These are phyloP conservation scores for Drosophila borborema DNA, from an alignment of 2,888 invertebrate genomes.

Conservation along the genomic window DNA sequence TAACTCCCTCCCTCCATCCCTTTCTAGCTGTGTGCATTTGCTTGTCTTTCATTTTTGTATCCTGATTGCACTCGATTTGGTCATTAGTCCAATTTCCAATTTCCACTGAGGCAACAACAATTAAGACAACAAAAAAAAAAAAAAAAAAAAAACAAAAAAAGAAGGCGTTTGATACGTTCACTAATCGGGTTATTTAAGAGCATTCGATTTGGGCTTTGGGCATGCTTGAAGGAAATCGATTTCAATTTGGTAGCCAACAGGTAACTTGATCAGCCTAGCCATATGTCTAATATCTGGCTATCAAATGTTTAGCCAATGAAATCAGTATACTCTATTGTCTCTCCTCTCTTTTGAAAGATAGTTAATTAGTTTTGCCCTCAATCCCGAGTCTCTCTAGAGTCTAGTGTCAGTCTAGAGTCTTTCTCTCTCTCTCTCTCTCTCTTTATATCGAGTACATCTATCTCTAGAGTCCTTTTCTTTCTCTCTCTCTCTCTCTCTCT, in stretches of 20 bases:
- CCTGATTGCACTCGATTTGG: conserved; percentile 52
- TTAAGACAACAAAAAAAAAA: background rate
- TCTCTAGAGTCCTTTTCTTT: too few species aligned
- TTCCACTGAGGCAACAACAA: conserved; percentile 4
- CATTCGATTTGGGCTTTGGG: background rate
- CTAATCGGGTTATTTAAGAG: background rate
- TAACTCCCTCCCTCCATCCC: background rate
- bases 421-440: background rate
- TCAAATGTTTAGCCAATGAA: background rate
- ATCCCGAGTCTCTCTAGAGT: too few species aligned
- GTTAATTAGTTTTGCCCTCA: too few species aligned
- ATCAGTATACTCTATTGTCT: too few species aligned
- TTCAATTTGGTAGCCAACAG: background rate
- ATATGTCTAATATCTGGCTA: background rate
- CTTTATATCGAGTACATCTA: too few species aligned
- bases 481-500: too few species aligned
- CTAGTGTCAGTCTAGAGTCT: too few species aligned
- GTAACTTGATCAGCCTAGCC: too few species aligned
- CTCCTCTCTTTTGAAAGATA: too few species aligned
- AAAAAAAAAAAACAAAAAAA: background rate
- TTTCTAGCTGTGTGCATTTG: background rate
- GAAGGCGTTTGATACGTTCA: background rate
- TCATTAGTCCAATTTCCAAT: conserved; percentile 41
- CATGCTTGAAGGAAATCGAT: background rate
- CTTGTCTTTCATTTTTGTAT: conserved; percentile 19